Evolutionary conservation across 2,888 invertebrate species (phyloP).

Genomic region (Metallyticus violacea): DNA sequence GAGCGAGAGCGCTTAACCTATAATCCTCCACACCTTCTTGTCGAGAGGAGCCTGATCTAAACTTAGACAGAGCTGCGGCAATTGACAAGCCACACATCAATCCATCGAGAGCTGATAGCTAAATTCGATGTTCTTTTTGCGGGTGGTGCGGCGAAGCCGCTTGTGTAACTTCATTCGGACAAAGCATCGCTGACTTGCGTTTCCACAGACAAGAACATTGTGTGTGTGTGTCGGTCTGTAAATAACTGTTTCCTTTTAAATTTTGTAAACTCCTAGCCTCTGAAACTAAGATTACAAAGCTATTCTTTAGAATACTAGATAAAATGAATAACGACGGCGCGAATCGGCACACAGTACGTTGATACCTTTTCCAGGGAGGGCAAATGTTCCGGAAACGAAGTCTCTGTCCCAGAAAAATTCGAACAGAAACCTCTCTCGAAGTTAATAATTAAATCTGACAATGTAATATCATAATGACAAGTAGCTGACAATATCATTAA

Average conservation of each 20-base stretch:
- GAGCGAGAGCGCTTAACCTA: neutral
- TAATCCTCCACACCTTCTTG: neutral
- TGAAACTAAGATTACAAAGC: no score
- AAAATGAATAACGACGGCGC: neutral
- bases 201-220: neutral
- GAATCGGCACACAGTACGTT: neutral
- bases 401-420: no score
- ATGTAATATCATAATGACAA: no score
- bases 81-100: neutral
- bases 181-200: neutral
- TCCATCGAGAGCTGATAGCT: neutral
- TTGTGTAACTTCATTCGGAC: neutral
- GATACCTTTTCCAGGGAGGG: neutral
- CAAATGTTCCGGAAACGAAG: no score
- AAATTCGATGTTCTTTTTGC: neutral
- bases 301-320: neutral
- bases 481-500: no score
- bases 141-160: neutral
- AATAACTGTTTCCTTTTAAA: no score
- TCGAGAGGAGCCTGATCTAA: neutral
- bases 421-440: no score
- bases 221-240: neutral
- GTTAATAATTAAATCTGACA: no score
- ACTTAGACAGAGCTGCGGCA: neutral
- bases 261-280: no score